Conservation (phyloP, 2,797 vertebrate species). For the Cynodonichthys magdalenae region DNA sequence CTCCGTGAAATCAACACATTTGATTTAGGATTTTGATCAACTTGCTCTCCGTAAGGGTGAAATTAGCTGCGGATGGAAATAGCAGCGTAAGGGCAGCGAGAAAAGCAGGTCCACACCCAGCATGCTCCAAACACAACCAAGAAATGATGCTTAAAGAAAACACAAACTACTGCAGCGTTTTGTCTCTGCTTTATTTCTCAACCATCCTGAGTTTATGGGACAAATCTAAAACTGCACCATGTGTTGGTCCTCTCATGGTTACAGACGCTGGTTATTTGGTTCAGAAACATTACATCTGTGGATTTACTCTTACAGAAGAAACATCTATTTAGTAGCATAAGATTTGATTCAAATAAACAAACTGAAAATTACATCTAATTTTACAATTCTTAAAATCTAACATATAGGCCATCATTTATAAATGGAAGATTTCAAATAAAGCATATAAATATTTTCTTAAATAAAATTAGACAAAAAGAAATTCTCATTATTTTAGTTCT, state of each 20-base stretch:
- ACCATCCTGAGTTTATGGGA: slow-evolving; percentile 39
- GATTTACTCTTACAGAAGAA: slow-evolving; percentile 36
- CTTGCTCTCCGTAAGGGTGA: slow-evolving; percentile 29
- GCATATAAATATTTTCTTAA: slow-evolving; percentile 44
- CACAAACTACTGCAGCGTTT: slow-evolving; percentile 75
- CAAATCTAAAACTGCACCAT: slow-evolving; percentile 50
- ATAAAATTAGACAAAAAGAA: not conserved
- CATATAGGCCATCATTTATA: slow-evolving; percentile 7
- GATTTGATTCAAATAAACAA: slow-evolving; percentile 34
- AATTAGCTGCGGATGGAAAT: slow-evolving; percentile 63
- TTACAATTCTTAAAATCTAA: slow-evolving; percentile 30
- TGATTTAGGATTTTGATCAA: slow-evolving; percentile 7
- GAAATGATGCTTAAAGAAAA: slow-evolving; percentile 51
- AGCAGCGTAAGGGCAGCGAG: slow-evolving; percentile 57
- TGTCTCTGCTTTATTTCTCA: slow-evolving; percentile 80
- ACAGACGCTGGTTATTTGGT: slow-evolving; percentile 45
- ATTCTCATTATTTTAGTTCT: slow-evolving; percentile 24
- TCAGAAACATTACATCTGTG: slow-evolving; percentile 19
- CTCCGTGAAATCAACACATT: not conserved
- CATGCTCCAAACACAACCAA: slow-evolving; percentile 47
- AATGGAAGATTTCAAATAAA: slow-evolving; percentile 31
- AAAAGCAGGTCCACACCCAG: slow-evolving; percentile 48
- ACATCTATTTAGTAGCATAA: slow-evolving; percentile 19
- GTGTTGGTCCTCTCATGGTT: slow-evolving; percentile 32
- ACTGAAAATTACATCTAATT: slow-evolving; percentile 25